A percentile compares a stretch with the other conserved stretches of the same genome.
phyloP scores from a whole-genome alignment of 2,888 invertebrate genomes.

The Himalopsyche japonica region DNA sequence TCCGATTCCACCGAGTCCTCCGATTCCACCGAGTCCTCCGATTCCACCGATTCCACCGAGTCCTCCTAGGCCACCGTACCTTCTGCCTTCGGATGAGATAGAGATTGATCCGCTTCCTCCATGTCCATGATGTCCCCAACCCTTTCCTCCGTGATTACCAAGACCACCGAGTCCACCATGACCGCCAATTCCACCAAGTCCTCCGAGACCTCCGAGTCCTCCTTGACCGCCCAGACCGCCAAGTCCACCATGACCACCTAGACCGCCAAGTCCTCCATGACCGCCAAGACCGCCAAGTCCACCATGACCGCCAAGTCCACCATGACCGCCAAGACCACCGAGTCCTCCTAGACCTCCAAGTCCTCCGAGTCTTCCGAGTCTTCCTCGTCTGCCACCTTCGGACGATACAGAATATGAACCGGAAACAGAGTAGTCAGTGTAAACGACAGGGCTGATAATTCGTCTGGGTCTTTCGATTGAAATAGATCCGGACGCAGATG shows the following conservation, averaged over 20 bases:
- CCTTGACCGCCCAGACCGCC: neutral
- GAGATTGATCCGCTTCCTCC: neutral
- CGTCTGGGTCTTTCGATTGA: neutral
- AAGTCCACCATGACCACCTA: too few species aligned
- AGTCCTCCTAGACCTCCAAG: too few species aligned
- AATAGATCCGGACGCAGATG: too few species aligned
- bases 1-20: neutral
- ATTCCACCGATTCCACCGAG: too few species aligned
- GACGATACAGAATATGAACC: neutral
- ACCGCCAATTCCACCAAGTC: neutral
- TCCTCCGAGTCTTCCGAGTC: too few species aligned
- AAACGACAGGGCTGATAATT: constrained; percentile 5
- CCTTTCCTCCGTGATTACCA: constrained; percentile 12
- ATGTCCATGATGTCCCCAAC: constrained; percentile 5
- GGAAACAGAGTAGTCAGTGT: neutral
- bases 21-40: neutral
- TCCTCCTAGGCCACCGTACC: neutral
- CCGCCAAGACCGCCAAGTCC: too few species aligned
- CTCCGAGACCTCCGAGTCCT: neutral
- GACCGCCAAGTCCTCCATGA: too few species aligned
- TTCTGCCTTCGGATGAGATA: neutral
- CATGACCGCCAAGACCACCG: too few species aligned
- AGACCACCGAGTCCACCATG: too few species aligned
- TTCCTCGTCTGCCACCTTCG: too few species aligned
- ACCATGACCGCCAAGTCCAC: too few species aligned